These are phyloP conservation scores for Dendroctonus valens DNA, from an alignment of 1,140 invertebrate species.

Conservation along the genomic window DNA sequence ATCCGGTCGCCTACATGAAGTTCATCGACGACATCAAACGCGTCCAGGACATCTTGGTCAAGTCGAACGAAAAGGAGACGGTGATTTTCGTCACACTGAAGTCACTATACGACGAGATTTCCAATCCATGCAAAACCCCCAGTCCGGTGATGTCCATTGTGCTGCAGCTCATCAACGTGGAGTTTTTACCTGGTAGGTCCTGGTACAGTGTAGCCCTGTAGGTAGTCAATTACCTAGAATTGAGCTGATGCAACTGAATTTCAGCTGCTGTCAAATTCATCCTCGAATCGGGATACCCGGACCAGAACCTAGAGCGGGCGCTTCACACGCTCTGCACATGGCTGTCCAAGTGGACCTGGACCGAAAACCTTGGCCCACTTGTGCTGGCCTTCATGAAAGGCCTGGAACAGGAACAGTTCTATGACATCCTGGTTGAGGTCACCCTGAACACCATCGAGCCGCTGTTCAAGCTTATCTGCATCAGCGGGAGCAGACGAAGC, in stretches of 20 bases:
- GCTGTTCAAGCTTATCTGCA: conserved; percentile 50
- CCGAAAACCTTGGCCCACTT: conserved; percentile 54
- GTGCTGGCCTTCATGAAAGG: conserved; percentile 56
- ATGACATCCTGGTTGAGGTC: conserved; percentile 53
- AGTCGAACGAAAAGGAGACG: conserved; percentile 41
- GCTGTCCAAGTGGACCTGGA: conserved; percentile 54
- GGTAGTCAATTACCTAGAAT: too few species aligned
- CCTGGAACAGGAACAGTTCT: conserved; percentile 54
- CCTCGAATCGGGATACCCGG: conserved; percentile 49
- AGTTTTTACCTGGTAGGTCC: conserved; percentile 6
- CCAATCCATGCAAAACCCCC: conserved; percentile 47
- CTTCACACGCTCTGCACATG: conserved; percentile 55
- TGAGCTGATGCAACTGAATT: neutral
- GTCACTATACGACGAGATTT: conserved; percentile 52
- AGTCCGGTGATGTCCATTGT: conserved; percentile 58
- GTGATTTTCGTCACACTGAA: conserved; percentile 47
- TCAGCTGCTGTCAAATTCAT: conserved; percentile 45
- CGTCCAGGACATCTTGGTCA: conserved; percentile 49
- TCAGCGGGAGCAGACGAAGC: conserved; percentile 52
- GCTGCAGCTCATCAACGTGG: conserved; percentile 38
- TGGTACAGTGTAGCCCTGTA: too few species aligned
- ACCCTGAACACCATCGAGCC: conserved; percentile 53
- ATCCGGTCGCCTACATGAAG: conserved; percentile 39
- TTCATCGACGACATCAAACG: conserved; percentile 51
- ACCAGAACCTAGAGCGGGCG: conserved; percentile 50